Conservation (phyloP, 2,113 vertebrate species). For the Cnemophilus loriae region DNA sequence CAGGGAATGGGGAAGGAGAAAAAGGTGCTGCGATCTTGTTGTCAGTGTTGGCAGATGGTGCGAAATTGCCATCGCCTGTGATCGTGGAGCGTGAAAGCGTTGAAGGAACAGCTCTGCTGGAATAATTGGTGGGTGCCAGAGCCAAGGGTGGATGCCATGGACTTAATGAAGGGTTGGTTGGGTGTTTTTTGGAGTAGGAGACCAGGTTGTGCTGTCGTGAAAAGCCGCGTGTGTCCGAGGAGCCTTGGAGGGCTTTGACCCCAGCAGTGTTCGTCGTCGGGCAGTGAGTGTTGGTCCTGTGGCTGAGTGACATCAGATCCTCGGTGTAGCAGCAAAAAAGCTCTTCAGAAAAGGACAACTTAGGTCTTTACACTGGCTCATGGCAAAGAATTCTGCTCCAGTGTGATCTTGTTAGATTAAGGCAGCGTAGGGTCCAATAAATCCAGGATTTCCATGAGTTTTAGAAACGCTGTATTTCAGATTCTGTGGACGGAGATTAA, state of each 20-base stretch:
- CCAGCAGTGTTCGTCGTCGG: fast-evolving
- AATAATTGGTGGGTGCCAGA: neutral
- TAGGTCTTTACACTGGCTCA: neutral
- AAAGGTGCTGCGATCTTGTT: neutral
- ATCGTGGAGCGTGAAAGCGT: neutral
- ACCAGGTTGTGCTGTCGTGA: neutral
- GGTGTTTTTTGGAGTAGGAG: neutral
- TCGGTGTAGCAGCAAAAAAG: neutral
- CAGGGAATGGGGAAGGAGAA: neutral
- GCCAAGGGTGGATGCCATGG: neutral
- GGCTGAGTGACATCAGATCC: neutral
- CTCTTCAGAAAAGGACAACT: neutral
- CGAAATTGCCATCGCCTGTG: neutral
- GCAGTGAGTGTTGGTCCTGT: neutral
- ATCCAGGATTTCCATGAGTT: neutral
- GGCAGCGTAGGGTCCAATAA: neutral
- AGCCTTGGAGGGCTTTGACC: neutral
- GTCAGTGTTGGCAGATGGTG: neutral
- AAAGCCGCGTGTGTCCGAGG: neutral
- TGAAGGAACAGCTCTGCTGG: neutral
- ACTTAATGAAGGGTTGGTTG: neutral
- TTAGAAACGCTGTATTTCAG: neutral
- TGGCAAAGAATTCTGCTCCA: neutral
- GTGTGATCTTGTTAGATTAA: neutral
- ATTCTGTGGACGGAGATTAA: neutral